These are phyloP conservation scores for Orchesellides sinensis DNA, from an alignment of 2,888 invertebrate species.

Conservation along the genomic window DNA sequence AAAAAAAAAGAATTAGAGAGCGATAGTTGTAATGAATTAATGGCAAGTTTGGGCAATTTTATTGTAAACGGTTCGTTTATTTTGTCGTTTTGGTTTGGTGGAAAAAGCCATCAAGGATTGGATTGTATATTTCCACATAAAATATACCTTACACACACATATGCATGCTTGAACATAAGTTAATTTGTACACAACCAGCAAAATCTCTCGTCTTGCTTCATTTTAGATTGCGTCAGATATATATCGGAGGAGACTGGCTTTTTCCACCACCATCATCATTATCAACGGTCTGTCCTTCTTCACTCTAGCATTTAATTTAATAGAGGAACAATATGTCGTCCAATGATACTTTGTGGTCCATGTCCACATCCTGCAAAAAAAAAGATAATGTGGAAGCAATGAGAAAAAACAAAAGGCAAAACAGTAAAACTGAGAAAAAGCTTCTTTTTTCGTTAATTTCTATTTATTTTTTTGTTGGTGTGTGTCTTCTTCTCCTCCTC, in stretches of 20 bases:
- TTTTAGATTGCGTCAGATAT: slow-evolving; percentile 7
- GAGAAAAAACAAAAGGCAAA: slow-evolving; percentile 1
- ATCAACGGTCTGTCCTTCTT: too few species aligned
- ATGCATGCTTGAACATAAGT: neutral
- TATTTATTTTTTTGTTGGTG: neutral
- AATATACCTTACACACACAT: neutral
- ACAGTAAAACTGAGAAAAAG: slow-evolving; percentile 1
- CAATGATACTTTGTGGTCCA: neutral
- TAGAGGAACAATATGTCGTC: slow-evolving; percentile 9
- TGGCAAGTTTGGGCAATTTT: slow-evolving; percentile 74
- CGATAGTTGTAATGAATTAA: slow-evolving; percentile 74
- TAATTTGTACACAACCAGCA: neutral
- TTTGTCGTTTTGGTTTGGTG: slow-evolving; percentile 74
- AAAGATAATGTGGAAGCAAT: slow-evolving; percentile 10
- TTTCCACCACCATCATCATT: slow-evolving; percentile 1
- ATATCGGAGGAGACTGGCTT: neutral
- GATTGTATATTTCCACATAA: neutral
- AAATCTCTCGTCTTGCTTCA: neutral
- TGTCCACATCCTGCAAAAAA: neutral
- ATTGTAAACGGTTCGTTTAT: slow-evolving; percentile 75
- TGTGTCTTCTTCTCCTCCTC: too few species aligned
- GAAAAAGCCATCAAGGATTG: slow-evolving; percentile 56
- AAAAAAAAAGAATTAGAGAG: slow-evolving; percentile 56
- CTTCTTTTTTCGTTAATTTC: slow-evolving; percentile 2
- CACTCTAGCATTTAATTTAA: slow-evolving; percentile 13